Evolutionary conservation across 1,140 invertebrate genomes (phyloP).

Genomic region (Trichoplusia ni): DNA sequence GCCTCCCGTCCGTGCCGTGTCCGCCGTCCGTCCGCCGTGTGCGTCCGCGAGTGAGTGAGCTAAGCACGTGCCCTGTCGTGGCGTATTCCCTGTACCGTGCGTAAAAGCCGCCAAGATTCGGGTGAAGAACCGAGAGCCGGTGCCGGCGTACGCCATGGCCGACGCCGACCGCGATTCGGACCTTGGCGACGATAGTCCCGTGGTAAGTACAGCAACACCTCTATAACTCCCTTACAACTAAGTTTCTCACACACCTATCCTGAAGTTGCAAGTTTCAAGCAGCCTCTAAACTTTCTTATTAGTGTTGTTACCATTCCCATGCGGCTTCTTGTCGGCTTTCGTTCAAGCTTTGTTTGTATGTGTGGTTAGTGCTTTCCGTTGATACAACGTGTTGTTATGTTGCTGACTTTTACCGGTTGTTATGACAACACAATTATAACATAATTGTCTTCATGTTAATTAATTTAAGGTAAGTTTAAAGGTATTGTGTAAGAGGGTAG

Average conservation of each 20-base stretch:
- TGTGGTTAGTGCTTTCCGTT: conserved; percentile 1
- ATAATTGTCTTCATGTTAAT: too few species aligned
- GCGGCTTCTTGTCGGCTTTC: background rate
- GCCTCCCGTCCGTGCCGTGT: conserved; percentile 33
- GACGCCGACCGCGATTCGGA: conserved; percentile 91
- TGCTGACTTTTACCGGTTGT: conserved; percentile 9
- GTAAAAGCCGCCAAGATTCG: conserved; percentile 90
- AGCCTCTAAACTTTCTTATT: too few species aligned
- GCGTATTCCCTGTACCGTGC: conserved; percentile 54
- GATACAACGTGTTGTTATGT: background rate
- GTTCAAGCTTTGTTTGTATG: background rate
- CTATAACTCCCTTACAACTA: background rate
- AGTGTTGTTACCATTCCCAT: background rate
- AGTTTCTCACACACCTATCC: background rate
- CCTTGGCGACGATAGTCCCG: conserved; percentile 83
- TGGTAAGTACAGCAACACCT: conserved; percentile 77
- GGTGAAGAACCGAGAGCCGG: conserved; percentile 93
- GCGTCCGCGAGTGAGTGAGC: conserved; percentile 60
- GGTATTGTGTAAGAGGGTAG: too few species aligned
- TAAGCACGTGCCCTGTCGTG: conserved; percentile 53
- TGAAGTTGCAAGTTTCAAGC: too few species aligned
- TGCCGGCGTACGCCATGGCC: conserved; percentile 92
- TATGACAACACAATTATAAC: conserved; percentile 2
- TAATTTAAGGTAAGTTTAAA: too few species aligned
- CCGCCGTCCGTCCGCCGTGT: conserved; percentile 24